Evolutionary conservation across 2,113 vertebrate species (phyloP).

Genomic region (Pitta sordida): DNA sequence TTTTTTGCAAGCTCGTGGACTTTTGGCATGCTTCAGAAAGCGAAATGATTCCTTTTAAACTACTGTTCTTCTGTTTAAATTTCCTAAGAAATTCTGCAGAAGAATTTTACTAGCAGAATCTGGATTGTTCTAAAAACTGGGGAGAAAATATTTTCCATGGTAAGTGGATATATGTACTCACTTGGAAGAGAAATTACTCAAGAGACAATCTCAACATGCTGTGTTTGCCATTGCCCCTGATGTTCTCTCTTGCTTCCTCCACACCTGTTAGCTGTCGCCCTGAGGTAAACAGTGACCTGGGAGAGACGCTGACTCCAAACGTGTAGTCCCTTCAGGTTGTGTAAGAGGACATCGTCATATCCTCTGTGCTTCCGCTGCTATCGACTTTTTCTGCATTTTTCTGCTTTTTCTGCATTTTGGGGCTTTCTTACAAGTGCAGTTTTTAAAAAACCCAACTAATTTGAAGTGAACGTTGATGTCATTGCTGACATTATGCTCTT

Average conservation of each 20-base stretch:
- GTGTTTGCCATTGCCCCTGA: background rate
- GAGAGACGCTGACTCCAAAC: background rate
- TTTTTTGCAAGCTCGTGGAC: background rate
- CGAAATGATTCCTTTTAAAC: background rate
- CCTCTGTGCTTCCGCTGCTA: background rate
- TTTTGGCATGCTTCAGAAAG: background rate
- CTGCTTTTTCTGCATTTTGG: background rate
- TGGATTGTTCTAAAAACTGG: background rate
- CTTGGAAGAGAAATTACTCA: background rate
- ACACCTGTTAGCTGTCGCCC: background rate
- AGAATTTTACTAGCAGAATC: background rate
- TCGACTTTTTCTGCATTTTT: background rate
- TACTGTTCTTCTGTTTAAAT: background rate
- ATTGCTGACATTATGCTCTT: constrained; percentile 37
- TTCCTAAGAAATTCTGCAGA: background rate
- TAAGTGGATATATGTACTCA: background rate
- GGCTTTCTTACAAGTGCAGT: background rate
- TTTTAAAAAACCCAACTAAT: background rate
- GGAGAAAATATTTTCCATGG: background rate
- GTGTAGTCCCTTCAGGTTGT: background rate
- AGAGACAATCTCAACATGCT: background rate
- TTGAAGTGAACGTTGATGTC: background rate
- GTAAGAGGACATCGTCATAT: background rate
- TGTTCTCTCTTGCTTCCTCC: background rate
- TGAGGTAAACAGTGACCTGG: background rate